These are phyloP conservation scores for Synanthedon andrenaeformis DNA, from an alignment of 2,888 invertebrate species.

Conservation along the genomic window DNA sequence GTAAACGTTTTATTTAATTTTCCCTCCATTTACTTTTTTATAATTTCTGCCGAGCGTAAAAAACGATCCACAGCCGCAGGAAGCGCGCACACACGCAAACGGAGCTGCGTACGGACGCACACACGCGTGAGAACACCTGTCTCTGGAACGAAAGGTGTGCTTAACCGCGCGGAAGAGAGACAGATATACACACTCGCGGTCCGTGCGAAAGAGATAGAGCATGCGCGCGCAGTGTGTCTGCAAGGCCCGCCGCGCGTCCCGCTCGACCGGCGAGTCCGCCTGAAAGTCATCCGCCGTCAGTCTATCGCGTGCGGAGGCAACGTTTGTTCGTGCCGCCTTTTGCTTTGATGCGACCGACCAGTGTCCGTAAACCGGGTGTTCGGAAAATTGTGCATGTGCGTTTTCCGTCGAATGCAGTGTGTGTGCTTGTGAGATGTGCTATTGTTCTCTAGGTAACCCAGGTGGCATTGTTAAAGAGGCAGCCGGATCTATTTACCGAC, in stretches of 20 bases:
- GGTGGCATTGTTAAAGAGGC: conserved; percentile 49
- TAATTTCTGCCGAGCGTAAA: conserved; percentile 68
- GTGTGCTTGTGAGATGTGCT: conserved; percentile 69
- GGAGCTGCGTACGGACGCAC: conserved; percentile 51
- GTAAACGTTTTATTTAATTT: conserved; percentile 71
- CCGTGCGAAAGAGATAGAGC: conserved; percentile 39
- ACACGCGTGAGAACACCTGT: conserved; percentile 64
- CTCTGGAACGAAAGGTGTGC: conserved; percentile 69
- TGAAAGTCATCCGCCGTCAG: conserved; percentile 44
- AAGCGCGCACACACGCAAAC: conserved; percentile 52
- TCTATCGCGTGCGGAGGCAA: conserved; percentile 66
- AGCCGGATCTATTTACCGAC: conserved; percentile 44
- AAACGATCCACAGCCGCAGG: conserved; percentile 69
- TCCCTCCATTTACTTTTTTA: conserved; percentile 70
- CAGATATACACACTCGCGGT: conserved; percentile 25
- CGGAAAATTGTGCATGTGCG: conserved; percentile 71
- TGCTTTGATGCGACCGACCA: conserved; percentile 63
- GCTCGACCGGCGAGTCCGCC: conserved; percentile 42
- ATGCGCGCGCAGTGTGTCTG: conserved; percentile 61
- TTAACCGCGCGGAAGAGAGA: conserved; percentile 47
- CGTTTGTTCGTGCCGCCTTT: conserved; percentile 55
- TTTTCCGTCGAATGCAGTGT: conserved; percentile 67
- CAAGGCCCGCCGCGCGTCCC: conserved; percentile 66
- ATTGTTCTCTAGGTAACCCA: conserved; percentile 67
- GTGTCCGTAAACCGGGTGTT: conserved; percentile 64